Conservation (phyloP, 2,113 vertebrate species). For the Synodontis membranacea region DNA sequence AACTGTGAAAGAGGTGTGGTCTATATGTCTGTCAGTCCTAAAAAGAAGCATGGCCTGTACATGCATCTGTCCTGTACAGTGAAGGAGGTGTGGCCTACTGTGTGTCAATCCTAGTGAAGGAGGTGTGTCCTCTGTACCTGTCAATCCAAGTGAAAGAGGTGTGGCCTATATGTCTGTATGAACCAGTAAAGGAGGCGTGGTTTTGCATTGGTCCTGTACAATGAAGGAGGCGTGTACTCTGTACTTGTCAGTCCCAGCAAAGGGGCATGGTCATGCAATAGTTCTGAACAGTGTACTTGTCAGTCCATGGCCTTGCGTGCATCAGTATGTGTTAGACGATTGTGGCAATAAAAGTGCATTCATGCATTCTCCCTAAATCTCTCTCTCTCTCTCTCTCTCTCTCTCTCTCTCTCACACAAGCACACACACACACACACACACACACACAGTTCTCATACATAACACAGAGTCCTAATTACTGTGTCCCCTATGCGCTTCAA, state of each 20-base stretch:
- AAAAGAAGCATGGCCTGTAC: not conserved
- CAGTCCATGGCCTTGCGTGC: not conserved
- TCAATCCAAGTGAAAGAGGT: not conserved
- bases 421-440: not conserved
- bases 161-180: not conserved
- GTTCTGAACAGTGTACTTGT: no score
- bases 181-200: not conserved
- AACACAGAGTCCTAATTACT: not conserved
- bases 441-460: not conserved
- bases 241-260: not conserved
- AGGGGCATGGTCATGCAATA: not conserved
- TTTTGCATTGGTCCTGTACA: not conserved
- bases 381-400: conserved; percentile 2
- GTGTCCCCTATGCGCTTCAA: not conserved
- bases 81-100: not conserved
- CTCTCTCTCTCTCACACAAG: not conserved
- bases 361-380: not conserved
- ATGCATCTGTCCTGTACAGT: not conserved
- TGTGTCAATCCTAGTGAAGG: not conserved
- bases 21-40: not conserved
- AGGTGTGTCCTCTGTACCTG: not conserved
- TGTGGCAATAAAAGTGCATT: not conserved
- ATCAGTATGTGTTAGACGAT: not conserved
- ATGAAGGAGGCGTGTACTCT: not conserved
- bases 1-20: not conserved